Evolutionary conservation across 2,797 vertebrate species (phyloP).

Genomic region (Myripristis murdjan): DNA sequence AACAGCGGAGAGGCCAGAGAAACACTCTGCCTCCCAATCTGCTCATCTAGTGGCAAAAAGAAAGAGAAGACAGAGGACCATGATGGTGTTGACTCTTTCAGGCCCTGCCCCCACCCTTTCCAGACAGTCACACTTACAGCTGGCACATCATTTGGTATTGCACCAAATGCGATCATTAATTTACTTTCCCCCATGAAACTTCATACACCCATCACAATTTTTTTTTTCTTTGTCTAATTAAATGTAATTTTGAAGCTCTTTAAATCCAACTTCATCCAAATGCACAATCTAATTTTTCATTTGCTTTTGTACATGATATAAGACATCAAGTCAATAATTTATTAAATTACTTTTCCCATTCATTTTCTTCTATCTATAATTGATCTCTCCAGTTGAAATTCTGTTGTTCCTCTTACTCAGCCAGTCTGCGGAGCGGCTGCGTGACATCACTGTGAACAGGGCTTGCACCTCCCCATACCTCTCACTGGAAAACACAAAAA

Average conservation of each 20-base stretch:
- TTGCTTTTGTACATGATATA: slow-evolving; percentile 90
- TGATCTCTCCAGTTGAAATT: slow-evolving; percentile 91
- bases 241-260: slow-evolving; percentile 88
- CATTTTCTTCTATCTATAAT: slow-evolving; percentile 92
- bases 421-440: slow-evolving; percentile 80
- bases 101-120: slow-evolving; percentile 49
- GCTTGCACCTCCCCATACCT: slow-evolving; percentile 50
- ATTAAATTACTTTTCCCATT: slow-evolving; percentile 91
- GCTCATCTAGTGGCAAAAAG: slow-evolving; percentile 57
- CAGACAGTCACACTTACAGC: slow-evolving; percentile 63
- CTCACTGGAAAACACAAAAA: slow-evolving; percentile 42
- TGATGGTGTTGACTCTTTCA: slow-evolving; percentile 53
- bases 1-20: slow-evolving; percentile 20
- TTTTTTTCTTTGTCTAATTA: slow-evolving; percentile 86
- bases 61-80: slow-evolving; percentile 58
- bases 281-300: slow-evolving; percentile 89
- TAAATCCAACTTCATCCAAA: slow-evolving; percentile 88
- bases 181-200: slow-evolving; percentile 76
- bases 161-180: slow-evolving; percentile 80
- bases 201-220: slow-evolving; percentile 78
- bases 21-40: slow-evolving; percentile 54
- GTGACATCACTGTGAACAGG: slow-evolving; percentile 85
- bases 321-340: slow-evolving; percentile 91
- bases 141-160: slow-evolving; percentile 72
- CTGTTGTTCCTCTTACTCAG: slow-evolving; percentile 89